phyloP scores from a whole-genome alignment of 2,888 invertebrate genomes.

The Timema podura region DNA sequence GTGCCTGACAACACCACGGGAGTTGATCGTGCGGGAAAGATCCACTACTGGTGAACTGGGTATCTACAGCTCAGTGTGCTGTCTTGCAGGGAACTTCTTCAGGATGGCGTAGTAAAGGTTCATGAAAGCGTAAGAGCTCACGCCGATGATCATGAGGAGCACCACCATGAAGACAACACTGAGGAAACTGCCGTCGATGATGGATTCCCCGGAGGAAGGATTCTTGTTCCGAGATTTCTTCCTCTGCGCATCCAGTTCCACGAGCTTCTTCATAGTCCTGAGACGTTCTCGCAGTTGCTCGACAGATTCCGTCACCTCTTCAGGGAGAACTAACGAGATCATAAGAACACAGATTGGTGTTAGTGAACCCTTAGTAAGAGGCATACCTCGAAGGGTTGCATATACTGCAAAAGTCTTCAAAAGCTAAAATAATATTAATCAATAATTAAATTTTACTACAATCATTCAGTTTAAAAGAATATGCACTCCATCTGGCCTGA shows the following conservation, averaged over 20 bases:
- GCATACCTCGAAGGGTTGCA: too few species aligned
- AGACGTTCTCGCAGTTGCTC: conserved; percentile 74
- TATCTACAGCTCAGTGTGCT: conserved; percentile 67
- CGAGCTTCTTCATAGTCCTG: conserved; percentile 73
- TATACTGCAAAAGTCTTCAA: too few species aligned
- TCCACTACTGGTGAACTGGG: too few species aligned
- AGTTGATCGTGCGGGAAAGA: too few species aligned
- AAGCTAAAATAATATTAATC: too few species aligned
- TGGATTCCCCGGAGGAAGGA: conserved; percentile 39
- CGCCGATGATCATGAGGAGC: conserved; percentile 70
- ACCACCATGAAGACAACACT: conserved; percentile 80
- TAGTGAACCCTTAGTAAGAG: too few species aligned
- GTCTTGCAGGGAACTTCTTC: conserved; percentile 71
- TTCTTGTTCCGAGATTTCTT: conserved; percentile 42
- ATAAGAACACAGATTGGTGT: too few species aligned
- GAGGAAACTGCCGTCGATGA: conserved; percentile 78
- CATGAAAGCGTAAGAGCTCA: conserved; percentile 81
- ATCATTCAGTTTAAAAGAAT: too few species aligned
- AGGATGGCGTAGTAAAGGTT: conserved; percentile 74
- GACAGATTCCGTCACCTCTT: conserved; percentile 58
- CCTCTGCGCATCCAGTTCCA: conserved; percentile 55
- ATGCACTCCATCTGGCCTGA: too few species aligned
- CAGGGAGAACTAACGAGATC: background rate
- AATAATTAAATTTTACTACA: too few species aligned
- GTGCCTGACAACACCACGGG: too few species aligned